Conservation (phyloP, 2,113 vertebrate species). For the Serilophus lunatus region DNA sequence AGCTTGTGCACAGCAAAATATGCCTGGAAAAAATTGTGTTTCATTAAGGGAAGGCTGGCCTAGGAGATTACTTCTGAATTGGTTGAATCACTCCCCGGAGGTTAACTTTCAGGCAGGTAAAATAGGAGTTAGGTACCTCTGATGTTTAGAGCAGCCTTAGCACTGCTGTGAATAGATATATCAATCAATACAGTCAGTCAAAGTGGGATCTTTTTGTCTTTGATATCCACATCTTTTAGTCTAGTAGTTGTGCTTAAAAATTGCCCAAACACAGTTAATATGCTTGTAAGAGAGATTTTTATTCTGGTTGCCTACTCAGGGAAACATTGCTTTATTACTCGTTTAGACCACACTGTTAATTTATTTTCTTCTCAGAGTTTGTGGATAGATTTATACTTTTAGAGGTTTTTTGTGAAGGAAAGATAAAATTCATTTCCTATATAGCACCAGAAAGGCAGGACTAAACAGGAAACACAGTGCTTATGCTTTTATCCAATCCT, state of each 20-base stretch:
- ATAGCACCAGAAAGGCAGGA: background rate
- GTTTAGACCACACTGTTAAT: background rate
- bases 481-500: background rate
- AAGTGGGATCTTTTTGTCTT: background rate
- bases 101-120: background rate
- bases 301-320: background rate
- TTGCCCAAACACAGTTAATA: background rate
- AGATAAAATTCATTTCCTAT: background rate
- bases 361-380: background rate
- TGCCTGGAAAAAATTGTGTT: background rate
- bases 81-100: background rate
- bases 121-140: background rate
- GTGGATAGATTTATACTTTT: background rate
- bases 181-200: background rate
- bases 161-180: background rate
- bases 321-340: background rate
- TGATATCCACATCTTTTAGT: background rate
- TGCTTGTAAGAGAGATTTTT: background rate
- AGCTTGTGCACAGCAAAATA: background rate
- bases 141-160: background rate
- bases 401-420: background rate
- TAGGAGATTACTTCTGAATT: background rate
- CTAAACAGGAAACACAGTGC: background rate
- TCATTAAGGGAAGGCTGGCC: background rate
- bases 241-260: background rate